A percentile compares a stretch with the other conserved stretches of the same genome.
Conservation (phyloP, 2,113 vertebrate species). For the Penelope pileata region DNA sequence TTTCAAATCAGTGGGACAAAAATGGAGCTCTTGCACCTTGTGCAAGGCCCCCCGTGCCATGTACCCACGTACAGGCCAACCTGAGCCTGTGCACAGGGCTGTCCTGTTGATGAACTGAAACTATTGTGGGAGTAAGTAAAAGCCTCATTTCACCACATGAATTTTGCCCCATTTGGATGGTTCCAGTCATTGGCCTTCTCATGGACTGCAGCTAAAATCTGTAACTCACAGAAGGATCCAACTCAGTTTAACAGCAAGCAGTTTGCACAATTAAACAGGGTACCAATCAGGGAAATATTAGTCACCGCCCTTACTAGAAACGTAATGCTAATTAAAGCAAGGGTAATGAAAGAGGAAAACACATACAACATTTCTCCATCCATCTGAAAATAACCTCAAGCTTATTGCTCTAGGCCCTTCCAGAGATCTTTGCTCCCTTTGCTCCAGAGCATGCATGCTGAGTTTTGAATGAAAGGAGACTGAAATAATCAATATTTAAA, state of each 20-base stretch:
- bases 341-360: not conserved
- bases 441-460: not conserved
- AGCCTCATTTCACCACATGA: accelerated
- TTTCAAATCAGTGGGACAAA: accelerated
- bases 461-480: not conserved
- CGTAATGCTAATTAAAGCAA: not conserved
- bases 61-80: accelerated
- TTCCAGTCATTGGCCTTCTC: not conserved
- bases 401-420: not conserved
- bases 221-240: not conserved
- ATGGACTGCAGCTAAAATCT: not conserved
- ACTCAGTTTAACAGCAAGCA: not conserved
- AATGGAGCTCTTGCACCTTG: not conserved
- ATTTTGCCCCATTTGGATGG: not conserved
- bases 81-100: not conserved
- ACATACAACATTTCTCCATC: not conserved
- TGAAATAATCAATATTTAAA: not conserved
- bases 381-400: not conserved
- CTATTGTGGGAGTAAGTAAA: accelerated
- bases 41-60: not conserved
- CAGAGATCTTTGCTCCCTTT: not conserved
- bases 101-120: not conserved
- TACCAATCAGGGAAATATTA: not conserved
- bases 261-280: not conserved
- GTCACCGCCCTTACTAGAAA: not conserved